Percentiles rank a stretch among this genome's conserved stretches.
Evolutionary conservation across 2,888 invertebrate species (phyloP).

Genomic region (Eristalinus aeneus): DNA sequence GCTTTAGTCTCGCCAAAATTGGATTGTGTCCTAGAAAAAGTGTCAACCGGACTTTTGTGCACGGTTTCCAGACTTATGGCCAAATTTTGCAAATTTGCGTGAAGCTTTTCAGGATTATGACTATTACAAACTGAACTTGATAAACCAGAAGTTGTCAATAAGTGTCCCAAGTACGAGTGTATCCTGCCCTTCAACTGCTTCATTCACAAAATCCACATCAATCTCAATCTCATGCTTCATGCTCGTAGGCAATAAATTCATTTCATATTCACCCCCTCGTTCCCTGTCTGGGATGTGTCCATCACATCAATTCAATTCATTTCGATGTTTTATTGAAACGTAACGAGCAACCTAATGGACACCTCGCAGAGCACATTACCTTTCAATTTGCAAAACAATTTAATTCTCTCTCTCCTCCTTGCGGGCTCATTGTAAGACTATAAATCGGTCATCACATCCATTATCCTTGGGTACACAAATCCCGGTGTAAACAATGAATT

Average conservation of each 20-base stretch:
- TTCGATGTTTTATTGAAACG: conserved; percentile 8
- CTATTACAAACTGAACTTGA: too few species aligned
- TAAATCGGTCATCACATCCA: conserved; percentile 34
- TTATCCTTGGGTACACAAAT: conserved; percentile 30
- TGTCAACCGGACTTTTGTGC: not conserved
- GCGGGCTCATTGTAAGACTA: not conserved
- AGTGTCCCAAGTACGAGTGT: not conserved
- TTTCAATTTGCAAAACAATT: conserved; percentile 34
- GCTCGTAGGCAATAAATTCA: not conserved
- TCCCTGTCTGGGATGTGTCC: too few species aligned
- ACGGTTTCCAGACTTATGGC: not conserved
- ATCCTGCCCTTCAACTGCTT: not conserved
- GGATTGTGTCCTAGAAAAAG: not conserved
- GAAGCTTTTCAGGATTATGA: too few species aligned
- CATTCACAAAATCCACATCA: not conserved
- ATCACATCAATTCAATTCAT: not conserved
- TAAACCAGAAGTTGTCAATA: not conserved
- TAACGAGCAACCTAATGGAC: conserved; percentile 21
- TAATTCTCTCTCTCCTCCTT: not conserved
- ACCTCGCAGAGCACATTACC: conserved; percentile 5
- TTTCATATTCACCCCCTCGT: not conserved
- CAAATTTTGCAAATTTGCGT: not conserved
- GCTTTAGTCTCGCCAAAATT: not conserved
- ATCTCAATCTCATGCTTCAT: not conserved
- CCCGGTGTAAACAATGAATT: conserved; percentile 37